Percentiles rank a stretch among this genome's conserved stretches.
Conservation (phyloP, 2,113 vertebrate species). For the Cricetomys ansorgei region DNA sequence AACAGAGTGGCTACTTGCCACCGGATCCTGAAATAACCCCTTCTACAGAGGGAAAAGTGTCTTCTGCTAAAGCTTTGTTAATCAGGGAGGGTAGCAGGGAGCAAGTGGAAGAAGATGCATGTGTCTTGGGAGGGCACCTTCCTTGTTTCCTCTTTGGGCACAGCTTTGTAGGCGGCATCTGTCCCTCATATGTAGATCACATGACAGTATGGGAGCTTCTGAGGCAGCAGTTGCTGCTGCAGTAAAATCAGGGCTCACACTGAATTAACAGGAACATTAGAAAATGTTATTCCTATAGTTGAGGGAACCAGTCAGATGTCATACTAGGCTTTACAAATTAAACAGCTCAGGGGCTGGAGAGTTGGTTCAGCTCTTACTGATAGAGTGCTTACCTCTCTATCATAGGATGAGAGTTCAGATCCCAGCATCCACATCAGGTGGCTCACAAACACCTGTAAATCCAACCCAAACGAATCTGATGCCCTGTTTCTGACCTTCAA, state of each 20-base stretch:
- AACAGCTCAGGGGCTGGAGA: neutral
- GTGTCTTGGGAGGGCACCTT: neutral
- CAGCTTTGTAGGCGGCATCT: neutral
- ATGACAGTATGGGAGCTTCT: neutral
- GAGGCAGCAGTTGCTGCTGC: neutral
- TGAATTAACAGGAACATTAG: neutral
- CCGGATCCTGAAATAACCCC: constrained; percentile 72
- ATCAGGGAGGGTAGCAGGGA: neutral
- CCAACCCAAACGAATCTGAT: neutral
- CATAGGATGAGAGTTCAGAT: neutral
- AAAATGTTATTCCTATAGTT: constrained; percentile 40
- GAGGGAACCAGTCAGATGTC: neutral
- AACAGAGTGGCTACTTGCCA: constrained; percentile 30
- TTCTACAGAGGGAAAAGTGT: constrained; percentile 52
- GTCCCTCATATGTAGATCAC: neutral
- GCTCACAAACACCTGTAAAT: neutral
- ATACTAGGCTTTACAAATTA: constrained; percentile 15
- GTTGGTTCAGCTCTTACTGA: neutral
- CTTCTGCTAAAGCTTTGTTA: constrained; percentile 15
- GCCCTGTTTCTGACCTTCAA: neutral
- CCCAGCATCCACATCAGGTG: neutral
- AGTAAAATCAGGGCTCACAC: neutral
- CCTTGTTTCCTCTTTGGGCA: neutral
- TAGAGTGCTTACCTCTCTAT: neutral
- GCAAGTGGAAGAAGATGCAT: neutral